phyloP scores from a whole-genome alignment of 1,140 invertebrate genomes.

The Drosophila pandora region DNA sequence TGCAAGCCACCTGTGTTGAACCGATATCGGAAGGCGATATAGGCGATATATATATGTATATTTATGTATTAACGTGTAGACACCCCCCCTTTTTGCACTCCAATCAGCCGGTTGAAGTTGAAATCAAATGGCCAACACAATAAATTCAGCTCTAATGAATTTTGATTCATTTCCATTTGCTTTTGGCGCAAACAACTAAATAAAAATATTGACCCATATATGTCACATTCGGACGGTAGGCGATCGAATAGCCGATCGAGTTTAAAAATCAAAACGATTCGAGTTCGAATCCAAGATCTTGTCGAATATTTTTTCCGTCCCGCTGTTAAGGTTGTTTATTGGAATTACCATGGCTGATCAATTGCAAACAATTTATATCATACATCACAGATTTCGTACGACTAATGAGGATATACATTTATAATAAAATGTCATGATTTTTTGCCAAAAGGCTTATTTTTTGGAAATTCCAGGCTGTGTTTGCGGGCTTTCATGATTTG shows the following conservation, averaged over 20 bases:
- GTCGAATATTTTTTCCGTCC: neutral
- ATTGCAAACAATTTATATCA: neutral
- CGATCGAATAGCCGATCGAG: neutral
- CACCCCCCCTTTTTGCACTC: neutral
- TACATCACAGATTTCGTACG: neutral
- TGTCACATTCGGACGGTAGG: constrained; percentile 1
- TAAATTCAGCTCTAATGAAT: constrained; percentile 77
- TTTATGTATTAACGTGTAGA: too few species aligned
- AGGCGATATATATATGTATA: constrained; percentile 6
- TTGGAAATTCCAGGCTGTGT: neutral
- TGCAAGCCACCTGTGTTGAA: constrained; percentile 45
- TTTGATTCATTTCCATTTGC: constrained; percentile 79
- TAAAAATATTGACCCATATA: constrained; percentile 43
- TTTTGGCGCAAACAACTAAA: constrained; percentile 72
- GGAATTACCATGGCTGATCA: constrained; percentile 1
- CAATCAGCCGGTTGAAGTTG: constrained; percentile 30
- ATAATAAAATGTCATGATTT: neutral
- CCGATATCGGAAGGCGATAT: constrained; percentile 31
- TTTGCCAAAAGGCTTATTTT: neutral
- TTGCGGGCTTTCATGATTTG: constrained; percentile 4
- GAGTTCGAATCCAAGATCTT: neutral
- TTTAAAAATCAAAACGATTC: neutral
- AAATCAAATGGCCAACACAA: constrained; percentile 62
- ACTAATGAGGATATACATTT: neutral
- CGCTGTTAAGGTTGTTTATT: neutral